phyloP scores from a whole-genome alignment of 2,888 invertebrate genomes.

The Philonicus albiceps region DNA sequence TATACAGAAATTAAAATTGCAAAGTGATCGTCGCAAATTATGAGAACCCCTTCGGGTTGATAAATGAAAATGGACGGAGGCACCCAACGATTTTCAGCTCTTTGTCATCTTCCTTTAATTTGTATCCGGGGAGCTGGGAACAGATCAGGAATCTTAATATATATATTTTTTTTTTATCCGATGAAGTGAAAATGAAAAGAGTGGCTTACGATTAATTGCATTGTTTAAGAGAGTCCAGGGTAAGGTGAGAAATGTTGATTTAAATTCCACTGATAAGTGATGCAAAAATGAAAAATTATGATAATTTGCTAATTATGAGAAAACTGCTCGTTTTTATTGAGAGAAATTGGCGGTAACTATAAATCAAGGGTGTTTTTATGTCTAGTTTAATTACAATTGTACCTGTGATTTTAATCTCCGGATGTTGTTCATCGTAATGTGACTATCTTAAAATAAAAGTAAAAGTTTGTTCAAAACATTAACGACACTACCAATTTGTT shows the following conservation, averaged over 20 bases:
- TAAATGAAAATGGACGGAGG: slow-evolving; percentile 10
- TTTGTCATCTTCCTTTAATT: slow-evolving; percentile 5
- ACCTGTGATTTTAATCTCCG: neutral
- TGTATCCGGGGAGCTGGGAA: neutral
- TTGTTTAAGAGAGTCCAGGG: neutral
- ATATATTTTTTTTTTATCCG: neutral
- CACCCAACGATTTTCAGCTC: neutral
- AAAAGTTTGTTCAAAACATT: neutral
- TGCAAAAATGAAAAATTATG: neutral
- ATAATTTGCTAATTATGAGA: neutral
- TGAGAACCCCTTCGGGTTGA: neutral
- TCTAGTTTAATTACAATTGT: neutral
- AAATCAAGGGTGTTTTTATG: neutral
- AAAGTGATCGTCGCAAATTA: slow-evolving; percentile 27
- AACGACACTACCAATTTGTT: neutral
- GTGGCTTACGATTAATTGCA: neutral
- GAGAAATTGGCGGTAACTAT: neutral
- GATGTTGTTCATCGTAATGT: neutral
- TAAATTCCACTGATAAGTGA: neutral
- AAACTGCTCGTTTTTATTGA: neutral
- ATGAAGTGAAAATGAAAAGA: neutral
- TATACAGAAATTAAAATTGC: slow-evolving; percentile 28
- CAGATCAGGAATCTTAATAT: neutral
- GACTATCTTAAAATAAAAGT: neutral
- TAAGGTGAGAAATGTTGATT: neutral